Evolutionary conservation across 2,888 invertebrate species (phyloP), one percentile per base, ranked within the genome.

Genomic region (Chorisops tibialis): DNA sequence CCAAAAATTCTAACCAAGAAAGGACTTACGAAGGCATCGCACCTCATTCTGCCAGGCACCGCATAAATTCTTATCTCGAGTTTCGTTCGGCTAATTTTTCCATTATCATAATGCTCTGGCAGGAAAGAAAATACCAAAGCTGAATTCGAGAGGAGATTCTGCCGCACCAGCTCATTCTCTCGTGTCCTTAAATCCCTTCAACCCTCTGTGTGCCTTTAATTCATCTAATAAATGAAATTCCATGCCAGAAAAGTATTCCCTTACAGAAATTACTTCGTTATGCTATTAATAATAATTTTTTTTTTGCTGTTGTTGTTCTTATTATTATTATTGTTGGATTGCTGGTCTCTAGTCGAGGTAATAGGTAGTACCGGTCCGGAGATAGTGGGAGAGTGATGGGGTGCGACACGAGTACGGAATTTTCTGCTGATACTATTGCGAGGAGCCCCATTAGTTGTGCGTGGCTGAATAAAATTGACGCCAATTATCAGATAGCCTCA

Each of bases 181-280:
- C 6, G 41, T 6, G 12, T 16, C n/a, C 4, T 12, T 22, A 59
- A 45, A 62, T 64, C 60, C 62, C 62, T 62, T 62, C 65, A 65
- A 56, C 65, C 65, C 59, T 64, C 59, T 54, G 19, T 43, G 56
- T 24, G 54, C 56, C 68, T 65, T 60, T 68, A 68, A 69, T 68
- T 68, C 68, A 69, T 68, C 68, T 67, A 69, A 68, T 69, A 68
- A 68, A 67, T 65, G 67, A 67, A 69, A 69, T 67, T 68, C 68
- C 67, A 66, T 66, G 66, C 61, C 62, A 65, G 59, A 50, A 61
- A 65, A 68, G 67, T 67, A 67, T 69, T 67, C 67, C 66, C 65
- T 68, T 67, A 66, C 66, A 62, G 66, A 68, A 69, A 68, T 69
- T 67, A 66, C 69, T 66, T 66, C 64, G 67, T 66, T 66, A 64